Base-by-base conservation (phyloP, 92 coral and sea anemone genomes). In the Siderastrea radians region DNA sequence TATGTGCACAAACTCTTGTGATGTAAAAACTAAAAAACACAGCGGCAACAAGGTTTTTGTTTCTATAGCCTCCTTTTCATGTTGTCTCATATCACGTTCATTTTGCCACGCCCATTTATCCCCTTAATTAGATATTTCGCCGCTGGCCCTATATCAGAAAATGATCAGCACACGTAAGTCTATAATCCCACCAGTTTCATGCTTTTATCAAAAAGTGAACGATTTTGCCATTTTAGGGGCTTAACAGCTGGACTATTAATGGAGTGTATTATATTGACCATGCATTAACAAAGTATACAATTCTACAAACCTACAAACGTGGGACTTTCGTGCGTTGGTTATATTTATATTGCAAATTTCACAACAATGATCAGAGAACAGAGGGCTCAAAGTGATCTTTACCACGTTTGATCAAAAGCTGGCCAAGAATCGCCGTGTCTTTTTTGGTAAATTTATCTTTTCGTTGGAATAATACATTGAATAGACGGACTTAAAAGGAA, bases 131-230 rank as follows among this genome's bases (percentile, higher is more conserved):
- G 68, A 16, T 13, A 16, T 7, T 63, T 63, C 68, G 68, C 43
- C 68, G 68, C 68, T 63, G 68, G 68, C 68, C n/a, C n/a, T n/a
- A n/a, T n/a, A n/a, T n/a, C n/a, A n/a, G n/a, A n/a, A n/a, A n/a
- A n/a, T n/a, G n/a, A n/a, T n/a, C n/a, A n/a, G n/a, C n/a, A n/a
- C n/a, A n/a, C n/a, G n/a, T n/a, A n/a, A n/a, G n/a, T n/a, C n/a
- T n/a, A n/a, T n/a, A n/a, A n/a, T n/a, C n/a, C n/a, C n/a, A n/a
- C n/a, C n/a, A 13, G 68, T 63, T 63, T 63, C 68, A 63, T 63
- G 68, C 68, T n/a, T 63, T 14, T 63, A 63, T 63, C 68, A 63
- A 63, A 63, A 63, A 63, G 68, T 63, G 68, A 63, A 63, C 68
- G 68, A 63, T 63, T 52, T n/a, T n/a, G n/a, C n/a, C n/a, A n/a